Percentiles rank a stretch among this genome's conserved stretches.
Evolutionary conservation across 2,888 invertebrate genomes (phyloP).

Genomic region (Ophonus ardosiacus): DNA sequence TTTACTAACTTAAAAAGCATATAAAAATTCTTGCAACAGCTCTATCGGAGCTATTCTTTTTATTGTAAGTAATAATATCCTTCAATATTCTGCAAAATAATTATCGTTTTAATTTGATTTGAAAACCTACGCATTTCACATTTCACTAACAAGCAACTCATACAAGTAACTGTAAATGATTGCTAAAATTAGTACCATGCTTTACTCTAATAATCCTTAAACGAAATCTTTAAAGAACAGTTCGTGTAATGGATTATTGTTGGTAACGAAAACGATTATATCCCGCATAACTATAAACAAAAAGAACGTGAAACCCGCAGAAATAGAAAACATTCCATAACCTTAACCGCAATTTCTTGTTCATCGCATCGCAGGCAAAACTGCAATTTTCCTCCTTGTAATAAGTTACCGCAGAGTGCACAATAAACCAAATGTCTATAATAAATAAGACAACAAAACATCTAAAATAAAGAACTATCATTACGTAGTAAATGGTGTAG

Average conservation of each 20-base stretch:
- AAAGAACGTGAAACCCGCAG: constrained; percentile 25
- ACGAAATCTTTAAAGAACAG: background rate
- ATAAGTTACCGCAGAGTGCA: constrained; percentile 45
- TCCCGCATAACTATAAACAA: background rate
- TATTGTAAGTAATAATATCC: no score
- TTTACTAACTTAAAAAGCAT: no score
- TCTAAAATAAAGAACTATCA: constrained; percentile 56
- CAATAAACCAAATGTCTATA: constrained; percentile 57
- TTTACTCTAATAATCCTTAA: background rate
- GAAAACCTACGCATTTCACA: no score
- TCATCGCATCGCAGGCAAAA: constrained; percentile 27
- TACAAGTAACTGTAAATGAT: no score
- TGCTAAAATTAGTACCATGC: background rate
- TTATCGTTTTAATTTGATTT: no score
- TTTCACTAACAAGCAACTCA: no score
- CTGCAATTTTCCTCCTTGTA: constrained; percentile 20
- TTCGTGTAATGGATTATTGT: background rate
- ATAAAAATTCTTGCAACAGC: no score
- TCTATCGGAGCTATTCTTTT: no score
- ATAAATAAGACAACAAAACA: constrained; percentile 53
- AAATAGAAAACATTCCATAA: constrained; percentile 43
- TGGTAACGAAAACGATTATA: constrained; percentile 13
- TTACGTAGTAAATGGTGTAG: constrained; percentile 49
- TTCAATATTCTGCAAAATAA: no score
- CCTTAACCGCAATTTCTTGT: constrained; percentile 25